phyloP scores from a whole-genome alignment of 2,888 invertebrate genomes.

The Microplitis deprimator region DNA sequence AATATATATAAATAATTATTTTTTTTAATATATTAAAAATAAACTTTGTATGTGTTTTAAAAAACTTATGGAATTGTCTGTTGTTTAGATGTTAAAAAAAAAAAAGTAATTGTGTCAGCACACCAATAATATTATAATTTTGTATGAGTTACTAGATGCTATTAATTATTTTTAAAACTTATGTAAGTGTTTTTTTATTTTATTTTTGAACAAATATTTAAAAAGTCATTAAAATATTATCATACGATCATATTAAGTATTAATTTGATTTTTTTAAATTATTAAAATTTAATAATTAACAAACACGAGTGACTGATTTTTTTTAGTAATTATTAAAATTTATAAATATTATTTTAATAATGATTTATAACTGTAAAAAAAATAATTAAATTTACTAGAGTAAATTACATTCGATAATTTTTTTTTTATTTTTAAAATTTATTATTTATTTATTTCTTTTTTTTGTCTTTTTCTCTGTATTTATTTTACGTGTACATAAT shows the following conservation, averaged over 20 bases:
- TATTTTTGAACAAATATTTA: conserved; percentile 1
- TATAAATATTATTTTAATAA: neutral
- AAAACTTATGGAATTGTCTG: neutral
- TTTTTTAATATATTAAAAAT: conserved; percentile 12
- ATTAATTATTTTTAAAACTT: neutral
- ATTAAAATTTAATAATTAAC: neutral
- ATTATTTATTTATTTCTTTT: conserved; percentile 27
- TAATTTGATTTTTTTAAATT: neutral
- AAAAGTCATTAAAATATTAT: neutral
- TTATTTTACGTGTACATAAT: conserved; percentile 35
- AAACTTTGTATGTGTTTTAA: neutral
- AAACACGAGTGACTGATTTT: neutral
- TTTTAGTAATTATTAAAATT: conserved; percentile 3
- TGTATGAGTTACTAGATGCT: neutral
- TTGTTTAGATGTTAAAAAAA: conserved; percentile 6
- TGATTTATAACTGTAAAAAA: neutral
- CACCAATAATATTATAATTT: neutral
- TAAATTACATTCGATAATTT: neutral
- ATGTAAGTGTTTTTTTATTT: neutral
- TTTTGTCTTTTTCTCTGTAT: conserved; percentile 21
- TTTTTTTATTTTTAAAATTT: neutral
- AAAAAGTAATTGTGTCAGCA: neutral
- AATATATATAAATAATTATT: conserved; percentile 38
- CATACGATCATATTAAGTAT: neutral
- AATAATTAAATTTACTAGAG: neutral